phyloP scores from a whole-genome alignment of 2,797 vertebrate genomes.

The Gobionotothen gibberifrons region DNA sequence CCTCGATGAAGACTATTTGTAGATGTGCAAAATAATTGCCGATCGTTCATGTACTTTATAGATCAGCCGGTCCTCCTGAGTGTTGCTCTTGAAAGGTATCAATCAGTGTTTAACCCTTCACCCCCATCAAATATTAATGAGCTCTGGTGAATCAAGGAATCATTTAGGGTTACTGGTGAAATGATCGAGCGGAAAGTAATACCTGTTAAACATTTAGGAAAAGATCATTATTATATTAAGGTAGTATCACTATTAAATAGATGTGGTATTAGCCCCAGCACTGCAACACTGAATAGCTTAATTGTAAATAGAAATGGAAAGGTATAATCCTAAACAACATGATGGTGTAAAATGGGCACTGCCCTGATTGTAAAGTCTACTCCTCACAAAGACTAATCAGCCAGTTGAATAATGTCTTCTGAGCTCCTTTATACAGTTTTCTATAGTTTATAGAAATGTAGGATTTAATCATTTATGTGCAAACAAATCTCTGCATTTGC shows the following conservation, averaged over 20 bases:
- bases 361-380: background rate
- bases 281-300: background rate
- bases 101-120: constrained; percentile 42
- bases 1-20: constrained; percentile 51
- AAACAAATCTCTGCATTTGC: background rate
- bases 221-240: background rate
- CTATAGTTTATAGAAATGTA: background rate
- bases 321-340: constrained; percentile 6
- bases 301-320: background rate
- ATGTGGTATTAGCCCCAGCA: background rate
- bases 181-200: background rate
- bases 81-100: constrained; percentile 40
- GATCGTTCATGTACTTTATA: constrained; percentile 1
- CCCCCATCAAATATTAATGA: constrained; percentile 40
- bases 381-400: background rate
- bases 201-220: background rate
- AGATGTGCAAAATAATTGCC: constrained; percentile 38
- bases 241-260: background rate
- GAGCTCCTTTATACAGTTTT: too few species aligned
- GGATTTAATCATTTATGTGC: background rate
- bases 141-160: background rate
- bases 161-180: background rate
- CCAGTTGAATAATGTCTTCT: background rate
- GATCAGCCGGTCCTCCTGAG: constrained; percentile 36
- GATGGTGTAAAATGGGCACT: background rate